Conservation (phyloP, 64 coral and sea anemone species). For the Catalaphyllia jardinei region DNA sequence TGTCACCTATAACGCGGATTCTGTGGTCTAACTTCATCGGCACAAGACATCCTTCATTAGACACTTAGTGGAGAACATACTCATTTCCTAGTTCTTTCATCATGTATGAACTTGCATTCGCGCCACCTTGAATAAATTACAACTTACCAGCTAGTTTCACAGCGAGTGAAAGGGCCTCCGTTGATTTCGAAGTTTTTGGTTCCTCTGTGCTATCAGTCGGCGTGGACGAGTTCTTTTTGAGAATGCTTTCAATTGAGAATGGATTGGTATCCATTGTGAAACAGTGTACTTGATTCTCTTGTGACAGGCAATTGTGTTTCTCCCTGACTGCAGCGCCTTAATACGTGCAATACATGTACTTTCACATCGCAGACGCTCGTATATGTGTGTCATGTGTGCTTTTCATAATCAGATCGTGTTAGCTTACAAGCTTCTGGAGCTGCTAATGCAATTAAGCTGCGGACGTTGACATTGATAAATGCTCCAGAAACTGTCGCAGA, state of each 20-base stretch:
- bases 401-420: slow-evolving; percentile 17
- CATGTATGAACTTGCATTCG: background rate
- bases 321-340: background rate
- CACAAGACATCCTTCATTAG: background rate
- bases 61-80: background rate
- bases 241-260: slow-evolving; percentile 72
- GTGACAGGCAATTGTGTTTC: background rate
- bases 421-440: slow-evolving; percentile 16
- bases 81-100: too few relatives aligned
- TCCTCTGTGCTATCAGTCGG: background rate
- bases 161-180: slow-evolving; percentile 54
- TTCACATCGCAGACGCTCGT: background rate
- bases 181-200: slow-evolving; percentile 29
- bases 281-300: background rate
- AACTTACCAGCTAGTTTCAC: slow-evolving; percentile 73
- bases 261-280: slow-evolving; percentile 53
- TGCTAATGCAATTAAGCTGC: slow-evolving; percentile 30
- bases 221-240: slow-evolving; percentile 46
- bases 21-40: background rate
- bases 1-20: background rate
- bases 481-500: slow-evolving; percentile 34
- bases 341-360: background rate
- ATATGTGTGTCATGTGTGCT: background rate
- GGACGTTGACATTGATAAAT: slow-evolving; percentile 43
- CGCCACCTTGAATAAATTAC: background rate